Base-by-base conservation (phyloP, 1,140 invertebrate species). In the Zaprionus inermis region DNA sequence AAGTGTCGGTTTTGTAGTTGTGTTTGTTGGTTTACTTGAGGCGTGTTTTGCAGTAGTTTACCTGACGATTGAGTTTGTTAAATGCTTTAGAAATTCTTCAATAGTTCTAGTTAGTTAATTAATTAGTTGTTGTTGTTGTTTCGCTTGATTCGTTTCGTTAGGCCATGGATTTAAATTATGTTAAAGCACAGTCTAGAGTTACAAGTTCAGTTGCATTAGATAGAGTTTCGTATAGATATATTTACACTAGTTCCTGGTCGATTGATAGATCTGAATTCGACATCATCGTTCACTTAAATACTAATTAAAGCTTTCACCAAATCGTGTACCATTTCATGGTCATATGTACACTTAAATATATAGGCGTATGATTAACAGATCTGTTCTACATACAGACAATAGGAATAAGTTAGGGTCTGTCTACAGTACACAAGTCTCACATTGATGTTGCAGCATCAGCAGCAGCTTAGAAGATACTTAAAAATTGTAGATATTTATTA, bases 291-390 rank as follows among this genome's bases (percentile, higher is more conserved):
- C 60, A 49, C 46, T 72, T 67, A 71, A 46, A 41, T 59, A 65
- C 66, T 89, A 88, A 52, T 88, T 88, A 88, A 88, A 88, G 84
- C 84, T 89, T 88, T 88, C 78, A 88, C 83, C 83, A 88, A 88
- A 72, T 63, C 64, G 61, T 70, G 55, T 84, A 81, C 81, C 77
- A 69, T 88, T 79, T 59, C 30, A 36, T 85, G 82, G 81, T 85
- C 78, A 76, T 86, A 84, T 88, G 51, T 89, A 88, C 84, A 83
- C 84, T 88, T 88, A 88, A 41, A 51, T 46, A 44, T 76, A 69
- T 76, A 66, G 59, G 49, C 44, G 51, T 77, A 58, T 58, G 14
- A 9, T 10, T 46, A 34, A 55, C 59, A 46, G 38, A 51, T 52
- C 14, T 75, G 32, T 36, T 58, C 5, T 75, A 46, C 32, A 18